A percentile compares a stretch with the other conserved stretches of the same genome.
These are phyloP conservation scores for Cheumatopsyche charites DNA, from an alignment of 1,140 invertebrate genomes.

Conservation along the genomic window DNA sequence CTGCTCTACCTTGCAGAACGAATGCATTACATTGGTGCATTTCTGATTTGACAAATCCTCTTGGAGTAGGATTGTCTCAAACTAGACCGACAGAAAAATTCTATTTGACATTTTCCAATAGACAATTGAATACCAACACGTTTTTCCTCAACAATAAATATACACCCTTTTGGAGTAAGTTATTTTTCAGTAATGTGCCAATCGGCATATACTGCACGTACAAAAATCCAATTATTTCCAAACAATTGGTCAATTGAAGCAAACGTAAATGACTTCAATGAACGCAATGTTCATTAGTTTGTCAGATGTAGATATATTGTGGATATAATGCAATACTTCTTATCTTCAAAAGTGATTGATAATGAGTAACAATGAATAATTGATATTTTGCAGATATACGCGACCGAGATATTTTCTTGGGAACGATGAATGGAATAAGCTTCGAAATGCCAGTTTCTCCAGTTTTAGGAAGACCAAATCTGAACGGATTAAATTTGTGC, in stretches of 20 bases:
- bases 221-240: too few species aligned
- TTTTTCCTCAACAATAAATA: slow-evolving; percentile 12
- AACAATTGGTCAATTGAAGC: too few species aligned
- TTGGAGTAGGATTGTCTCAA: not conserved
- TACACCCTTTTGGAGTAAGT: slow-evolving; percentile 34
- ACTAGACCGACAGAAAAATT: not conserved
- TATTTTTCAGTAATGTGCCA: too few species aligned
- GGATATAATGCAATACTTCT: too few species aligned
- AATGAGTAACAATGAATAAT: too few species aligned
- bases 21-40: slow-evolving; percentile 1
- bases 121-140: not conserved
- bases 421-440: slow-evolving; percentile 35
- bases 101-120: slow-evolving; percentile 30
- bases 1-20: not conserved
- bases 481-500: slow-evolving; percentile 12
- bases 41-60: not conserved
- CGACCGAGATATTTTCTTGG: slow-evolving; percentile 23
- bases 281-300: too few species aligned
- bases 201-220: too few species aligned
- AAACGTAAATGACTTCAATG: too few species aligned
- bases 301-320: too few species aligned
- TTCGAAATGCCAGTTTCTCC: slow-evolving; percentile 13
- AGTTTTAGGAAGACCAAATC: slow-evolving; percentile 1
- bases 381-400: slow-evolving; percentile 23
- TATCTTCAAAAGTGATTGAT: too few species aligned